Conservation (phyloP, 1,140 invertebrate species). For the Leptinotarsa lineolata region DNA sequence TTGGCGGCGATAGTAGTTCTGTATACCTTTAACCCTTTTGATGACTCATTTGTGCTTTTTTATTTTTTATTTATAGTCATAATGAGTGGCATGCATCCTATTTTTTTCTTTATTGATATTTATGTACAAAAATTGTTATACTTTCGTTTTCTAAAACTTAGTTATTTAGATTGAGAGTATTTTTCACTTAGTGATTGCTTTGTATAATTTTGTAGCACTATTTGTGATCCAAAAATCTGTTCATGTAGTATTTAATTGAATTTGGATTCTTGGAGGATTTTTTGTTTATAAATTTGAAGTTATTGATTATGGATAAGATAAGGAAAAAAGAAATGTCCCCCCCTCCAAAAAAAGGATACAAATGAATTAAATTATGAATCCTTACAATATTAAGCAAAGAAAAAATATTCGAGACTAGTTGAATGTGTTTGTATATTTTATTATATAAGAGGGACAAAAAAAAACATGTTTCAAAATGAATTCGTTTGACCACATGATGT, state of each 20-base stretch:
- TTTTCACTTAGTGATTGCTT: constrained; percentile 13
- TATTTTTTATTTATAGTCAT: neutral
- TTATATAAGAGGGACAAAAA: constrained; percentile 13
- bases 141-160: constrained; percentile 9
- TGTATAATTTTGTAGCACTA: constrained; percentile 6
- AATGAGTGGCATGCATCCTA: neutral
- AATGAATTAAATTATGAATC: constrained; percentile 13
- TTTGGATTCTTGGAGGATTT: neutral
- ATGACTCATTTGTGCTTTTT: neutral
- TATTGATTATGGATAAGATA: constrained; percentile 6
- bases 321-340: neutral
- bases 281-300: neutral
- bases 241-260: neutral
- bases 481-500: constrained; percentile 4
- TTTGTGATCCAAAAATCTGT: neutral
- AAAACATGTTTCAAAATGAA: neutral
- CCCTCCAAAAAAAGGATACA: neutral
- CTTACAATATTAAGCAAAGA: neutral
- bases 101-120: constrained; percentile 4
- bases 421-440: constrained; percentile 2
- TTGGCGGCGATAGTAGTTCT: constrained; percentile 62
- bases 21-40: neutral
- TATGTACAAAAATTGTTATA: constrained; percentile 18
- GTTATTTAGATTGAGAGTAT: constrained; percentile 7
- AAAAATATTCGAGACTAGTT: constrained; percentile 1